Evolutionary conservation across 2,797 vertebrate species (phyloP), one percentile per base, ranked within the genome.

Genomic region (Philypnodon macrostomus): DNA sequence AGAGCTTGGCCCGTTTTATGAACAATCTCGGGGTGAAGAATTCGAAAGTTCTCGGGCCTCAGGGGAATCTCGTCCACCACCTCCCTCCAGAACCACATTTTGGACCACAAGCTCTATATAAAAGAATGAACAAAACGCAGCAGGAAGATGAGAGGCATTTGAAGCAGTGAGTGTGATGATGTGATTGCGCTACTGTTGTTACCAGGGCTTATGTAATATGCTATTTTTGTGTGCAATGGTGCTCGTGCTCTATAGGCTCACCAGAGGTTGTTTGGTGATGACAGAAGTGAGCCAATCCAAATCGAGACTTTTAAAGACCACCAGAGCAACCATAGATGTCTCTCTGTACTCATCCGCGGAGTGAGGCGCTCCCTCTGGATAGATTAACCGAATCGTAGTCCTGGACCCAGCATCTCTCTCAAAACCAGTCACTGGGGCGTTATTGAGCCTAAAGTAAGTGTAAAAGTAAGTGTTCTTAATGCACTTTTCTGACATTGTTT

Each of bases 61-160:
- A 91, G 74, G 11, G 91, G 90, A 63, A 92, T 87, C 13, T 87
- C 58, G 10, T 91, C 87, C 40, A 90, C 86, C 54, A 92, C 88
- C 4, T 88, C 76, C 56, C 75, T 88, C 91, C 91, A 92, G 80
- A 92, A 92, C 91, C 91, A 92, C 51, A 90, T 47, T 80, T 90
- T 92, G 40, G 90, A 88, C 91, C 89, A 91, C 75, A 90, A 89
- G 58, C 80, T 86, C 91, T 92, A 18, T 27, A 52, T n/a, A n/a
- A n/a, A 19, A 68, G 56, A 33, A 47, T 18, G 41, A 12, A 47
- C 16, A 40, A 10, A 19, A 7, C 49, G 32, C 32, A 56, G 13
- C n/a, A 14, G 29, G 15, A 1, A 38, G 27, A 56, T 27, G 19
- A 31, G 7, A 10, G 58, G 17, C n/a, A 17, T 38, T 47, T 18